Base-by-base conservation (phyloP, 2,888 invertebrate genomes). In the Drosophila anomalata region DNA sequence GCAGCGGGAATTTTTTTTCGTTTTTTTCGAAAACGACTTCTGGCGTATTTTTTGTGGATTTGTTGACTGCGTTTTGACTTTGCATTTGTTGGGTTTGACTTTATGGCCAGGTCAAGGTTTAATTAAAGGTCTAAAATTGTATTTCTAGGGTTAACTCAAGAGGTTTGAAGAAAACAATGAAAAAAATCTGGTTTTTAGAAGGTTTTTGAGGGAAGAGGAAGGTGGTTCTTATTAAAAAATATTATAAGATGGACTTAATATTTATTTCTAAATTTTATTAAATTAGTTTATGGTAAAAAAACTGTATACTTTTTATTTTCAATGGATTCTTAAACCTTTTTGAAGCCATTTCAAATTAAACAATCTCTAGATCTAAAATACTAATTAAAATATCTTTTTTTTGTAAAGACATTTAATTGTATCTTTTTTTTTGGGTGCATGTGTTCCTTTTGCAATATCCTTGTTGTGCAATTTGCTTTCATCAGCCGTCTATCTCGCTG, bases 51-150 rank as follows among this genome's bases (percentile, higher is more conserved):
- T 29, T 51, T 52, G 17, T 14, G 29, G 31, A 31, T 42, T 24
- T 4, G 33, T 33, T 36, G 36, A 36, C 70, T 82, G 86, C 77
- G 85, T 87, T 76, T 82, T 82, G 82, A 82, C 88, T 82, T 82
- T 85, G 75, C 67, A 60, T 84, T 81, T 81, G 76, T 78, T 78
- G 77, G 78, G 59, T 66, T 79, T 82, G 82, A 82, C 88, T 82
- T 75, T 82, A 75, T 62, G 75, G 52, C 72, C 71, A 65, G 51
- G 17, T 52, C 55, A 66, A 42, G 53, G 69, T 46, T 39, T 8
- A n/a, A 22, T 1, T 3, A 53, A 59, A 39, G 46, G 26, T 8
- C 41, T 53, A n/a, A 41, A 41, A 41, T 29, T 29, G 29, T 9
- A 29, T 29, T 29, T 29, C 9, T 29, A 29, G 29, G 7, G 29